phyloP scores from a whole-genome alignment of 2,888 invertebrate genomes.

The Ypsolopha sequella region DNA sequence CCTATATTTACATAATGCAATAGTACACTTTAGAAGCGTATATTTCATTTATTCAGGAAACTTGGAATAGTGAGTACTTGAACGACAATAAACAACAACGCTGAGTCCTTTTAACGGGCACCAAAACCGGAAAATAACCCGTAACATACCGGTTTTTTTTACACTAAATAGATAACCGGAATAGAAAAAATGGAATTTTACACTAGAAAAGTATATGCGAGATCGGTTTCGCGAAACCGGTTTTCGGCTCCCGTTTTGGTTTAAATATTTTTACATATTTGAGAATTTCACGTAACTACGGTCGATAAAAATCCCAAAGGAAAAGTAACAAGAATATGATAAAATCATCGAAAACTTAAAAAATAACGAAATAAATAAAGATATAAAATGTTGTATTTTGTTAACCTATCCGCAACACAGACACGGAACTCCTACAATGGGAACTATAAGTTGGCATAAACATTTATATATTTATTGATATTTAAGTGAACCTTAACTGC shows the following conservation, averaged over 20 bases:
- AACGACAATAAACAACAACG: slow-evolving; percentile 35
- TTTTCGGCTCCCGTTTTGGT: slow-evolving; percentile 30
- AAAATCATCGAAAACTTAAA: slow-evolving; percentile 68
- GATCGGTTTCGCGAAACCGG: slow-evolving; percentile 7
- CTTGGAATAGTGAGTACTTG: slow-evolving; percentile 45
- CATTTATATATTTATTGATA: not conserved
- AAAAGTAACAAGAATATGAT: slow-evolving; percentile 66
- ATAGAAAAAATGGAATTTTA: slow-evolving; percentile 56
- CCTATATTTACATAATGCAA: slow-evolving; percentile 66
- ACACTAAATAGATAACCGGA: slow-evolving; percentile 19
- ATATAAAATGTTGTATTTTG: not conserved
- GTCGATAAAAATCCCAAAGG: slow-evolving; percentile 64
- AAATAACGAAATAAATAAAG: slow-evolving; percentile 65
- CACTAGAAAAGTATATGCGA: slow-evolving; percentile 41
- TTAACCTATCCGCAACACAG: not conserved
- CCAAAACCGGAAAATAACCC: slow-evolving; percentile 16
- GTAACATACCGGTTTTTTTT: not conserved
- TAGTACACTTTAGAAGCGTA: slow-evolving; percentile 69
- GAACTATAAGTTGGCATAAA: not conserved
- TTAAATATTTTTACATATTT: slow-evolving; percentile 13
- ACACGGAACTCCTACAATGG: not conserved
- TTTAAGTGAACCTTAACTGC: too few species aligned
- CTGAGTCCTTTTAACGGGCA: slow-evolving; percentile 27
- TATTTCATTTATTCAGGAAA: slow-evolving; percentile 60
- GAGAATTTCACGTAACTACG: slow-evolving; percentile 41